Base-by-base conservation (phyloP, 1,140 invertebrate species). In the Gryllus bimaculatus region DNA sequence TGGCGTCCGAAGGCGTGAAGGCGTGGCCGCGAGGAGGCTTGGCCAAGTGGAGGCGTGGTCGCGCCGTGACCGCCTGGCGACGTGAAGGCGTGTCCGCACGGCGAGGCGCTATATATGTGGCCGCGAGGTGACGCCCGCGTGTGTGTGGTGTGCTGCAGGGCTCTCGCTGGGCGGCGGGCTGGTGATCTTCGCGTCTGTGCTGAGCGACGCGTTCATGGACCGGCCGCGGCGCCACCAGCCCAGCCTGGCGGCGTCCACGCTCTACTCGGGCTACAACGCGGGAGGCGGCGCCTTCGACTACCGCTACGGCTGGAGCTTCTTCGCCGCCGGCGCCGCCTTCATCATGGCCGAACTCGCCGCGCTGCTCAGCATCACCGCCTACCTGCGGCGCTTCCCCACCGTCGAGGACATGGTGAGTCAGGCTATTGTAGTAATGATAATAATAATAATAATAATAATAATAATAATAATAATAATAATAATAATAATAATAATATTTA, bases 291-390 rank as follows among this genome's bases (percentile, higher is more conserved):
- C 86, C 78, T 90, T 88, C 81, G 87, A 89, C 80, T 91, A 91
- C 84, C 87, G 88, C 39, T 93, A 93, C 83, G 92, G 92, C 75
- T 92, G 91, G 91, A 92, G 91, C 79, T 92, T 93, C 83, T 89
- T 92, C 82, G 87, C 90, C 15, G 91, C 91, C 8, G 89, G 90
- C 47, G 85, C 89, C 73, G 90, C 91, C 73, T 87, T 93, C 80
- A 89, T 93, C 80, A 86, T 91, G 82, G 89, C 91, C 10, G 91
- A 93, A 85, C 83, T 92, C 77, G 89, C 91, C 0, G 92, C 90
- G 2, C 86, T 91, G 21, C 86, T 92, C 78, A 90, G 89, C 74
- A 89, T 92, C 54, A 89, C 89, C 0, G 90, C 90, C 54, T 91
- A 91, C 84, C 87, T 91, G 82, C 87, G 90, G 66, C 86, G 90